Evolutionary conservation across 1,140 invertebrate species (phyloP), one percentile per base, ranked within the genome.

Genomic region (Dendrolimus kikuchii): DNA sequence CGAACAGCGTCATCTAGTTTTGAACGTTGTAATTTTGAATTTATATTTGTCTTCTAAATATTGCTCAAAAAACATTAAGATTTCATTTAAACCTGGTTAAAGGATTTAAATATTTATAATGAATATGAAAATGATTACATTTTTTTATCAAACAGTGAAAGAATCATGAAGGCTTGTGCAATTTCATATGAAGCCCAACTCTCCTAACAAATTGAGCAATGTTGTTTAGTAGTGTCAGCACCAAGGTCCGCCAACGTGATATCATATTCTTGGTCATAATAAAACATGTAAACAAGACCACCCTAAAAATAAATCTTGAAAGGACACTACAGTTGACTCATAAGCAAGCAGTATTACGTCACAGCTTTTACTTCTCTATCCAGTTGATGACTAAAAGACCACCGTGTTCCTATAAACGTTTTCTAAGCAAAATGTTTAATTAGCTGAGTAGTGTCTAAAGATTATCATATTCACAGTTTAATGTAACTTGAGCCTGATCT

Each of bases 401-500:
- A 66, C 64, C 63, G 42, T 41, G 46, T 51, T 5, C 49, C 52
- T 7, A 49, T 52, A 59, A 57, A 43, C n/a, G 38, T 49, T 59
- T 43, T 49, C 48, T 51, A 56, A 61, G 54, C 54, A 59, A 47
- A 65, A 61, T 50, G 51, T 50, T 49, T 55, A 55, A 41, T 49
- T 40, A 53, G 45, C 41, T 38, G 10, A 42, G 46, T 41, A 7
- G 6, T 49, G 9, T 42, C 43, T 57, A 47, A 38, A 53, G 41
- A 62, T 53, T 59, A 62, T 68, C 57, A 62, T 62, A 49, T 59
- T 59, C 57, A 56, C 42, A 56, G 59, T 59, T 66, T 54, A 54
- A 7, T 70, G 66, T 64, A 68, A 76, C 60, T 51, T 59, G 57
- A 74, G 57, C 48, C 53, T 70, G 57, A 77, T 74, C 67, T 68